Conservation (phyloP, 2,797 vertebrate species). For the Sebastes matsubarae region DNA sequence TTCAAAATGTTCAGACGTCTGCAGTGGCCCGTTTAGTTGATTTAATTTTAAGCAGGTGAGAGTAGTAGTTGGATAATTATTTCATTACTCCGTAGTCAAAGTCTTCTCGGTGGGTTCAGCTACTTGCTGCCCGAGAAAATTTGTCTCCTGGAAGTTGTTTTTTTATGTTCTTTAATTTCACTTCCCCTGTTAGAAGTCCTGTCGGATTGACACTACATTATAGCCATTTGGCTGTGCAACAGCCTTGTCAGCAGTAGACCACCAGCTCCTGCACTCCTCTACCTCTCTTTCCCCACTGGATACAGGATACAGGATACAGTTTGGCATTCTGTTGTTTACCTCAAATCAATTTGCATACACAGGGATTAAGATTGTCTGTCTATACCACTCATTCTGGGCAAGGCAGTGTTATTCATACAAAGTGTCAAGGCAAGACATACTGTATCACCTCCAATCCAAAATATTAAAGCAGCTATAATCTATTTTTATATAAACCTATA, state of each 20-base stretch:
- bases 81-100: conserved; percentile 14
- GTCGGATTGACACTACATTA: conserved; percentile 50
- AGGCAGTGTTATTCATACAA: background rate
- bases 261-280: conserved; percentile 30
- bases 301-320: background rate
- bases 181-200: conserved; percentile 7
- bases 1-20: background rate
- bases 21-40: conserved; percentile 15
- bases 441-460: background rate
- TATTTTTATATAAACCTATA: background rate
- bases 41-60: conserved; percentile 18
- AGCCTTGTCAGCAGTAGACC: conserved; percentile 47
- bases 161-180: conserved; percentile 42
- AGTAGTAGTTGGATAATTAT: conserved; percentile 32
- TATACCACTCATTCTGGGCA: background rate
- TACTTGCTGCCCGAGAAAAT: conserved; percentile 12
- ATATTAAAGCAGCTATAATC: background rate
- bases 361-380: conserved; percentile 12
- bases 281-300: background rate
- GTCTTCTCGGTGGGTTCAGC: conserved; percentile 4
- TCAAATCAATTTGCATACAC: conserved; percentile 15
- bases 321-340: conserved; percentile 25
- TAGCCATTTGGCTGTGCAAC: conserved; percentile 52
- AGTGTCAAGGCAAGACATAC: background rate
- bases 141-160: conserved; percentile 38